These are phyloP conservation scores for Itoplectis maculator DNA, from an alignment of 2,888 invertebrate species.

Conservation along the genomic window DNA sequence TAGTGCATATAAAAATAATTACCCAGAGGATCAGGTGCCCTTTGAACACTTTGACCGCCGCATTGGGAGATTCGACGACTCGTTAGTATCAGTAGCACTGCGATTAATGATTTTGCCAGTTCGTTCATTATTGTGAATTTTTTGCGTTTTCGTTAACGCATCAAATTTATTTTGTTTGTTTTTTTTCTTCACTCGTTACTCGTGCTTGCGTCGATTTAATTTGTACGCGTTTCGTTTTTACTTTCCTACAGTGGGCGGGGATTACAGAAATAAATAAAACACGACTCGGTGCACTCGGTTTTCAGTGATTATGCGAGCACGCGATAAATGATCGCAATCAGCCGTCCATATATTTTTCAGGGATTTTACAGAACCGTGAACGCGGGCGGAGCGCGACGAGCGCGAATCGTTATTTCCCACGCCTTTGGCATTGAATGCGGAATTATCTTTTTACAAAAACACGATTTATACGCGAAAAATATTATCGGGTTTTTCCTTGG, in stretches of 20 bases:
- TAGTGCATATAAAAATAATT: slow-evolving; percentile 23
- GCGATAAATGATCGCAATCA: slow-evolving; percentile 47
- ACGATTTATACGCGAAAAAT: neutral
- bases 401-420: slow-evolving; percentile 5
- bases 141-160: neutral
- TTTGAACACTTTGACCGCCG: slow-evolving; percentile 40
- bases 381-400: neutral
- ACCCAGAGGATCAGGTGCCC: slow-evolving; percentile 55
- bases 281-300: slow-evolving; percentile 19
- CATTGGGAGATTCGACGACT: slow-evolving; percentile 15
- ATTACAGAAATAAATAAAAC: slow-evolving; percentile 49
- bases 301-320: slow-evolving; percentile 10
- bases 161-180: neutral
- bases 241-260: neutral
- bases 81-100: slow-evolving; percentile 35
- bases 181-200: neutral
- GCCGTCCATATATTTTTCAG: slow-evolving; percentile 26
- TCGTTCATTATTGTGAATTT: slow-evolving; percentile 24
- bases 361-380: neutral
- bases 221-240: neutral
- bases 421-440: neutral
- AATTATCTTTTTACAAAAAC: neutral
- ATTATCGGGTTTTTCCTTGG: slow-evolving; percentile 1
- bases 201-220: neutral
- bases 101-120: slow-evolving; percentile 33